Evolutionary conservation across 2,888 invertebrate genomes (phyloP), one percentile per base, ranked within the genome.

Genomic region (Adineta ricciae): DNA sequence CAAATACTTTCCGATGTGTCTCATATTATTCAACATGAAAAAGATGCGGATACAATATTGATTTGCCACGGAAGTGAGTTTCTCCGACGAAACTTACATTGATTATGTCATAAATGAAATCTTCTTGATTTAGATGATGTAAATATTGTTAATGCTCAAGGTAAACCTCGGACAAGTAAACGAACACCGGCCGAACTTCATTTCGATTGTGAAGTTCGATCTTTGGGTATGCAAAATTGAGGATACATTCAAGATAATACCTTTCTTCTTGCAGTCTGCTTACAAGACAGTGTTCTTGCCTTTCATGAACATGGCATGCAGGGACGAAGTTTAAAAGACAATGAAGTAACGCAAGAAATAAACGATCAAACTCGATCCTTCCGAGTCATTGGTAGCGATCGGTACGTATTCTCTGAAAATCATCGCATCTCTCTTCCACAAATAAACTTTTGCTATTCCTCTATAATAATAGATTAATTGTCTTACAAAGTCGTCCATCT

Each of bases 281-380:
- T 98, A 88, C 94, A 95, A 87, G 98, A 99, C 91, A 96, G 97
- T 89, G 95, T 99, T 88, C 92, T 99, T 88, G 98, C 97, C 88
- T 99, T 99, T 93, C 97, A 99, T 92, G 95, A 95, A 87, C 95
- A 98, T 92, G 99, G 99, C 24, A 90, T 91, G 90, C 90, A 90
- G 87, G 91, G 90, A 27, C 87, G 90, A 86, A 90, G 89, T 94
- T 99, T 92, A 95, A 96, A 92, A 97, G 97, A 86, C 38, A 84
- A 84, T 83, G 86, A 86, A 82, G 84, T 86, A 32, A 64, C 64
- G 32, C 64, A 64, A 32, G 64, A 64, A 64, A 32, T 64, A 9
- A 32, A 64, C 32, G 64, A 64, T 64, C 64, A 64, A 27, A 64
- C 64, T 32, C 64, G 64, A 32, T 64, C 64, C 27, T 64, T 64